Conservation (phyloP, 2,888 invertebrate genomes). For the Bellardia pandia region DNA sequence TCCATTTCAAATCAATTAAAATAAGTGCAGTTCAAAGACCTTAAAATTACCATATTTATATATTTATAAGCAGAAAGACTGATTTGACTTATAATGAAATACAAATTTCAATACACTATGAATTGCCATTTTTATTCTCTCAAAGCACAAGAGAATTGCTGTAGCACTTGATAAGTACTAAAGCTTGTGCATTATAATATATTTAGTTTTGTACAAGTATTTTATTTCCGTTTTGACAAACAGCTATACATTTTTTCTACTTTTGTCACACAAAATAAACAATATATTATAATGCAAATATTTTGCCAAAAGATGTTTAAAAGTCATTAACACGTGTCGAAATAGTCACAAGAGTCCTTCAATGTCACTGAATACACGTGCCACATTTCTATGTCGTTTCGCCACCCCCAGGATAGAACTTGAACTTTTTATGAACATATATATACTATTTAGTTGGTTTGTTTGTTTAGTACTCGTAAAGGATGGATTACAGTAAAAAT, state of each 20-base stretch:
- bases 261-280: not conserved
- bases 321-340: slow-evolving; percentile 35
- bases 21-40: too few species aligned
- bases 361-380: slow-evolving; percentile 47
- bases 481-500: slow-evolving; percentile 11
- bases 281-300: not conserved
- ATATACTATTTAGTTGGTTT: not conserved
- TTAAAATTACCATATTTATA: too few species aligned
- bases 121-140: too few species aligned
- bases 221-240: slow-evolving; percentile 10
- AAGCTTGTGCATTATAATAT: not conserved
- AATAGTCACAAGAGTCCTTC: slow-evolving; percentile 32
- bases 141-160: too few species aligned
- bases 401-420: slow-evolving; percentile 1
- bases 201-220: not conserved
- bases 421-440: slow-evolving; percentile 14
- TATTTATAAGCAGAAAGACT: too few species aligned
- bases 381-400: not conserved
- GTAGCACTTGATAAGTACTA: not conserved
- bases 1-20: too few species aligned
- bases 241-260: not conserved
- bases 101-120: too few species aligned
- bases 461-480: slow-evolving; percentile 4
- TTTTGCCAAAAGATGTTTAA: slow-evolving; percentile 40
- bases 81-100: too few species aligned